These are phyloP conservation scores for Xiphophorus couchianus DNA, from an alignment of 2,113 vertebrate species.

Conservation along the genomic window DNA sequence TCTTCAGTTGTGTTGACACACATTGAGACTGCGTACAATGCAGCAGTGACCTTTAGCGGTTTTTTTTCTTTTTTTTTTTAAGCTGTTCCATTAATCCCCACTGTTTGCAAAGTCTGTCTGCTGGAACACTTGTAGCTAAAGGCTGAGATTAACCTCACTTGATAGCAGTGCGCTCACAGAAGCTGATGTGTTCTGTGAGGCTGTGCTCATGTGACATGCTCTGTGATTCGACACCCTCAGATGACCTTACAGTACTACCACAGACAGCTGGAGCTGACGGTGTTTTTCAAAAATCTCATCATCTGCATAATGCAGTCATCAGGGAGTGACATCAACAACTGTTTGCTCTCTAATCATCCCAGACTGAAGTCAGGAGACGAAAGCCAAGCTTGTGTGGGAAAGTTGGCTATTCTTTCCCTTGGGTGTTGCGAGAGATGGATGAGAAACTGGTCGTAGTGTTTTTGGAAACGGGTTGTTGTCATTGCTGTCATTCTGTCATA, in stretches of 20 bases:
- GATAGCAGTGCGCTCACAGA: conserved; percentile 4
- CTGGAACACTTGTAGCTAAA: conserved; percentile 32
- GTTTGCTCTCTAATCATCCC: conserved; percentile 58
- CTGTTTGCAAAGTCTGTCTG: conserved; percentile 46
- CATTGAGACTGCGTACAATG: not conserved
- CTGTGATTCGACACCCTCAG: conserved; percentile 43
- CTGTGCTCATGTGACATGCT: conserved; percentile 11
- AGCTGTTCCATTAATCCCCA: conserved; percentile 39
- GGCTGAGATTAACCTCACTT: conserved; percentile 56
- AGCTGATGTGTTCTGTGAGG: conserved; percentile 40
- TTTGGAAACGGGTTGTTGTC: not conserved
- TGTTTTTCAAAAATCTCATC: conserved; percentile 43
- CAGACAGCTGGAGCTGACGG: conserved; percentile 26
- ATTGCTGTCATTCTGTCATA: not conserved
- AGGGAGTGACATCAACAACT: conserved; percentile 56
- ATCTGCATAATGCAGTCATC: conserved; percentile 47
- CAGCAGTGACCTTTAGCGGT: not conserved
- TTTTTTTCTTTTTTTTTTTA: not conserved
- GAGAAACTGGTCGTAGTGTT: conserved; percentile 36
- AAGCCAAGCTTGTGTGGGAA: conserved; percentile 56
- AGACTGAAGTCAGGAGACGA: conserved; percentile 32
- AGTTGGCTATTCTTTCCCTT: conserved; percentile 36
- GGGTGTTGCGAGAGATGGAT: conserved; percentile 22
- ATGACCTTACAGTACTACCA: conserved; percentile 34
- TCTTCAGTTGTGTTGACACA: conserved; percentile 15